Evolutionary conservation across 2,113 vertebrate genomes (phyloP).

Genomic region (Deroptyus accipitrinus): DNA sequence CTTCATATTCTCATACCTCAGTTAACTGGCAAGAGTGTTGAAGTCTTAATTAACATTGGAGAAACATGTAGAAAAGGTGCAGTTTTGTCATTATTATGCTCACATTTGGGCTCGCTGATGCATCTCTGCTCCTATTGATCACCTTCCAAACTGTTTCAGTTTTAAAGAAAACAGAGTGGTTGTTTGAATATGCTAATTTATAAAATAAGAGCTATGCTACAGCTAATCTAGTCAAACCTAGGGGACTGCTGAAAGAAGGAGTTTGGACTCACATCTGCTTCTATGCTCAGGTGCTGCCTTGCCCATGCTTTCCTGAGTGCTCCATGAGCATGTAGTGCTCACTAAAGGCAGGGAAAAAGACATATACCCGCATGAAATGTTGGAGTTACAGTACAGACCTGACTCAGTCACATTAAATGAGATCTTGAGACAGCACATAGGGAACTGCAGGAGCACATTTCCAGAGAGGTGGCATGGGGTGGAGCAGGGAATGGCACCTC

Average conservation of each 20-base stretch:
- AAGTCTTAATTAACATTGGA: constrained; percentile 29
- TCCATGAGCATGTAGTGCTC: not conserved
- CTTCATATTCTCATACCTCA: not conserved
- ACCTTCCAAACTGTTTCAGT: not conserved
- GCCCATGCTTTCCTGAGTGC: not conserved
- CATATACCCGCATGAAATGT: accelerated
- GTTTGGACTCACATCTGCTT: not conserved
- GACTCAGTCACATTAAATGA: not conserved
- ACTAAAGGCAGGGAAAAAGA: not conserved
- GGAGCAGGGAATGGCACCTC: not conserved
- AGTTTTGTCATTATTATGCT: not conserved
- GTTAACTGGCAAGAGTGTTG: not conserved
- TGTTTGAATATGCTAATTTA: not conserved
- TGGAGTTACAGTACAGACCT: not conserved
- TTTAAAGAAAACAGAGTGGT: not conserved
- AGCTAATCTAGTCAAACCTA: not conserved
- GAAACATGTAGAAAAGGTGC: not conserved
- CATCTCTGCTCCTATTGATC: not conserved
- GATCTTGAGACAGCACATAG: not conserved
- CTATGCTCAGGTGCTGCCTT: not conserved
- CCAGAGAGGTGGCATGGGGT: not conserved
- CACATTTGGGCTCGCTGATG: not conserved
- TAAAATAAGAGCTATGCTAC: not conserved
- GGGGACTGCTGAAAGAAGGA: not conserved
- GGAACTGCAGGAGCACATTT: not conserved